These are phyloP conservation scores for Plagiodera versicolora DNA, from an alignment of 2,888 invertebrate genomes.

Conservation along the genomic window DNA sequence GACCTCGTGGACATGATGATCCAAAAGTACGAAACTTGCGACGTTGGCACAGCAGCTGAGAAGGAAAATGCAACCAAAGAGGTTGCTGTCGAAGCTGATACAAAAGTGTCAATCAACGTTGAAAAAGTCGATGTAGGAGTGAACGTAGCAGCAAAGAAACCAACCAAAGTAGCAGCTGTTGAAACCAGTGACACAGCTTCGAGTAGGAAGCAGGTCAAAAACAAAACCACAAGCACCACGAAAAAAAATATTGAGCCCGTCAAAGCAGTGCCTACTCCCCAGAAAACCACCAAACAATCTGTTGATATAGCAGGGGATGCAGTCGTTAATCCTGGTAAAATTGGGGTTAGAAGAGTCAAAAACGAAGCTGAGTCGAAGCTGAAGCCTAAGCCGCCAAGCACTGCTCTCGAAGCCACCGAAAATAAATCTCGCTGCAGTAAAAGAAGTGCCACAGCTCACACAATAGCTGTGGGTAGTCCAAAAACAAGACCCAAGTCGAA, in stretches of 20 bases:
- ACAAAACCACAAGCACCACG: not conserved
- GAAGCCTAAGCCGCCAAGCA: not conserved
- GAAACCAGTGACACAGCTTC: not conserved
- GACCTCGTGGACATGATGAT: not conserved
- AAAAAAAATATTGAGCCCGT: not conserved
- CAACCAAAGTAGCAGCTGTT: not conserved
- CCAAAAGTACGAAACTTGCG: not conserved
- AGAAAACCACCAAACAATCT: not conserved
- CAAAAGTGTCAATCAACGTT: not conserved
- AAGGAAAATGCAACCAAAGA: not conserved
- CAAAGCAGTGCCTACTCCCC: not conserved
- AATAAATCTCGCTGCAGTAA: not conserved
- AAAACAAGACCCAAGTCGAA: constrained; percentile 3
- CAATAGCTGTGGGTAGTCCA: not conserved
- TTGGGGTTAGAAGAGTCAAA: not conserved
- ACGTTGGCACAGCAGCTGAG: constrained; percentile 4
- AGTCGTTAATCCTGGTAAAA: not conserved
- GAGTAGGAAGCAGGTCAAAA: not conserved
- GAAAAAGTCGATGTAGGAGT: not conserved
- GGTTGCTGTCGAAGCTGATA: not conserved
- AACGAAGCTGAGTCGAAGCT: not conserved
- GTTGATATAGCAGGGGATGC: not conserved
- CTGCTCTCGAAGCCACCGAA: not conserved
- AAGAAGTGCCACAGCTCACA: not conserved
- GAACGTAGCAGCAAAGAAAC: not conserved